Evolutionary conservation across 2,797 vertebrate genomes (phyloP), one percentile per base, ranked within the genome.

Genomic region (Rhyacichthys aspro): DNA sequence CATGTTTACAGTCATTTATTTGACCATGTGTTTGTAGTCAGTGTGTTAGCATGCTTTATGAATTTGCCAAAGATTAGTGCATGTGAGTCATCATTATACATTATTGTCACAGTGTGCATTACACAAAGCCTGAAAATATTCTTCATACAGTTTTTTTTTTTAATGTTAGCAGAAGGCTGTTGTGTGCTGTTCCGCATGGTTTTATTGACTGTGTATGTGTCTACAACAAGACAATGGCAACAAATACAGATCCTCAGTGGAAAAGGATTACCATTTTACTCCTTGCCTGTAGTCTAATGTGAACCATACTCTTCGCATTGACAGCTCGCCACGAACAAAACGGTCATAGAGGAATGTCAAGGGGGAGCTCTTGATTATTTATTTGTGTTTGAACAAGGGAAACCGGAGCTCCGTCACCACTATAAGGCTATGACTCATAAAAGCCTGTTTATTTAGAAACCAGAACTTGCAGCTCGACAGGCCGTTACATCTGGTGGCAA

Each of bases 381-480:
- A 91, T 92, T 92, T 92, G 89, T 89, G 87, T 90, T 91, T 84
- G 76, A 82, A 89, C 72, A 59, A 76, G 65, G 85, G 85, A 90
- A 91, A 91, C 86, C 76, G 61, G 90, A 90, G 80, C 81, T 83
- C 85, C 52, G 67, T 88, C 83, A 84, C 83, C 85, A 86, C 86
- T 69, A 72, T 83, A 80, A 82, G 72, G 72, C 81, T 76, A 78
- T 92, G 91, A 92, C 70, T 93, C 91, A 92, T 84, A 87, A 88
- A 89, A 84, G 80, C 69, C 81, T 92, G 90, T 92, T 92, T 92
- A 90, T 92, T 91, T 91, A 90, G 87, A 89, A 90, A 89, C 81
- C 82, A 88, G 89, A 91, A 88, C 86, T 86, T 59, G 77, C 83
- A 80, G 74, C 86, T 89, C 79, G 55, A 83, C 84, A 79, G 77